Conservation (phyloP, 1,140 invertebrate species). For the Chrysomallon squamiferum region DNA sequence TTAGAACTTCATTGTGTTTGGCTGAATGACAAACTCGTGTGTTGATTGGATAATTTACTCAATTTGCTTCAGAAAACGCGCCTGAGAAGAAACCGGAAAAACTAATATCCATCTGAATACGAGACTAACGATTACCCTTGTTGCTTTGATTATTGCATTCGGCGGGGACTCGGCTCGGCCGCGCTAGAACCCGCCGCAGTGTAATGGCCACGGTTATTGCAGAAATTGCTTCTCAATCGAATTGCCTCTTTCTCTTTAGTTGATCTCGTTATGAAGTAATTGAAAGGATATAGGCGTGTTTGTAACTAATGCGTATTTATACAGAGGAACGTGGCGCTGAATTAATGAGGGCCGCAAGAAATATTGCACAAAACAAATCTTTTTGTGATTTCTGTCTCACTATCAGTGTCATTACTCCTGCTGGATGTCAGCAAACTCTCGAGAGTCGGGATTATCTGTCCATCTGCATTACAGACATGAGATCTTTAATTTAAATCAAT, state of each 20-base stretch:
- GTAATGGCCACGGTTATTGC: conserved; percentile 15
- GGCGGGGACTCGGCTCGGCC: neutral
- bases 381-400: neutral
- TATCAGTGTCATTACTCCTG: too few species aligned
- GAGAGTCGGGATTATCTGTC: too few species aligned
- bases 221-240: conserved; percentile 17
- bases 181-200: neutral
- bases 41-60: conserved; percentile 15
- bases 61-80: conserved; percentile 17
- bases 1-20: neutral
- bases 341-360: conserved; percentile 17
- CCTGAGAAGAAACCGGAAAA: neutral
- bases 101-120: conserved; percentile 2
- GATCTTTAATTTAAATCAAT: too few species aligned
- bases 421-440: too few species aligned
- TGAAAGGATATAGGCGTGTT: conserved; percentile 28
- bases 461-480: too few species aligned
- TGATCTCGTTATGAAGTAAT: conserved; percentile 26
- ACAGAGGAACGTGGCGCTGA: conserved; percentile 18
- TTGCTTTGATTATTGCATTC: conserved; percentile 8
- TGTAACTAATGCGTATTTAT: conserved; percentile 33
- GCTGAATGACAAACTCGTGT: conserved; percentile 4
- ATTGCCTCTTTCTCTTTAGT: conserved; percentile 9
- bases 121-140: conserved; percentile 5
- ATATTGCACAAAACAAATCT: neutral